A percentile compares a stretch with the other conserved stretches of the same genome.
Conservation (phyloP, 2,888 invertebrate genomes). For the Melanostoma mellinum region DNA sequence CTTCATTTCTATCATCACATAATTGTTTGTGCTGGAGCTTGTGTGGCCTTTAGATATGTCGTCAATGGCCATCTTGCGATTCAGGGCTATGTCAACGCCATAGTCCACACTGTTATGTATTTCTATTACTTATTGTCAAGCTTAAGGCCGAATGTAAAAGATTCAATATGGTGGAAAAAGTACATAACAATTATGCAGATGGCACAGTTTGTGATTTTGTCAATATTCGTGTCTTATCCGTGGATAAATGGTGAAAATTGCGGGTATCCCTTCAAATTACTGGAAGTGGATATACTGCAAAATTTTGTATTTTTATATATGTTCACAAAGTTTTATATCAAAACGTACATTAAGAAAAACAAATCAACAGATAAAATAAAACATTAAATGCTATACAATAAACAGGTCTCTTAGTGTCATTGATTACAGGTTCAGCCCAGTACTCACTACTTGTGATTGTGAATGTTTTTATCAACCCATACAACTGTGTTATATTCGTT, state of each 20-base stretch:
- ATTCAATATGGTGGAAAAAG: slow-evolving; percentile 91
- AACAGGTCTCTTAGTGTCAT: too few species aligned
- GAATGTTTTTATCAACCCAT: too few species aligned
- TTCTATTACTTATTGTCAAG: slow-evolving; percentile 90
- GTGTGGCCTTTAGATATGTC: slow-evolving; percentile 84
- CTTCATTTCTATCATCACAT: slow-evolving; percentile 88
- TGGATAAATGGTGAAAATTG: slow-evolving; percentile 84
- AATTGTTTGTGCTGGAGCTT: slow-evolving; percentile 86
- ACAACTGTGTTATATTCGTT: too few species aligned
- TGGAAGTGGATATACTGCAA: slow-evolving; percentile 85
- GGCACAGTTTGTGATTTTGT: slow-evolving; percentile 85
- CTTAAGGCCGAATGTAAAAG: slow-evolving; percentile 86
- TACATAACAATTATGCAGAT: slow-evolving; percentile 92
- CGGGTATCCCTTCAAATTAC: slow-evolving; percentile 84
- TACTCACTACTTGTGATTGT: too few species aligned
- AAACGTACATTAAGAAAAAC: slow-evolving; percentile 76
- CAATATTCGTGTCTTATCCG: slow-evolving; percentile 83
- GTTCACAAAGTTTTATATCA: slow-evolving; percentile 87
- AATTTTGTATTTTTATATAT: slow-evolving; percentile 86
- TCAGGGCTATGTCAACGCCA: slow-evolving; percentile 87
- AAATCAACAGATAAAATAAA: neutral
- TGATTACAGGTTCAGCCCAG: too few species aligned
- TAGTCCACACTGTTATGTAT: slow-evolving; percentile 92
- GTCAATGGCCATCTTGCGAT: slow-evolving; percentile 87
- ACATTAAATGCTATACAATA: neutral